Evolutionary conservation across 2,888 invertebrate species (phyloP).

Genomic region (Ferdinandea cuprea): DNA sequence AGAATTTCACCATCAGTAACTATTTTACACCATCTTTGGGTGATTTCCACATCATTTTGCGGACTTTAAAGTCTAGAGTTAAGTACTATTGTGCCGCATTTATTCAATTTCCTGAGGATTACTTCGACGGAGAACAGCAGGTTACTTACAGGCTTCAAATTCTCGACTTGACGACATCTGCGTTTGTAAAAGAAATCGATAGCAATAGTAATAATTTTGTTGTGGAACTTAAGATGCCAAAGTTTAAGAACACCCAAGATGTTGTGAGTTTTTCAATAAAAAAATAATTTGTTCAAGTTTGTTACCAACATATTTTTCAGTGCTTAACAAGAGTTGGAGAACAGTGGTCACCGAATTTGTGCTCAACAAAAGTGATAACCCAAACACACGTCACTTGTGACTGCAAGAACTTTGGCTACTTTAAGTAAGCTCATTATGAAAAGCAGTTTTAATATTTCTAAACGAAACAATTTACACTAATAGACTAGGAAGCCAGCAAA

Average conservation of each 20-base stretch:
- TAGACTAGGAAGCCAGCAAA: conserved; percentile 41
- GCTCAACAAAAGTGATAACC: conserved; percentile 43
- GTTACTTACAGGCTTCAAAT: conserved; percentile 45
- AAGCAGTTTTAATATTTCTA: not conserved
- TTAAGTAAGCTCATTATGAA: conserved; percentile 33
- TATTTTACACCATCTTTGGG: conserved; percentile 40
- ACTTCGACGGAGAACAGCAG: conserved; percentile 50
- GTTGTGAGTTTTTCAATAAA: conserved; percentile 24
- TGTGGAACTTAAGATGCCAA: conserved; percentile 44
- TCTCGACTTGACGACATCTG: conserved; percentile 42
- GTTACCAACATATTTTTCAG: conserved; percentile 2
- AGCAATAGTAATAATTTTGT: conserved; percentile 23
- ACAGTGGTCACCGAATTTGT: conserved; percentile 54
- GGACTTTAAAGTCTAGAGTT: conserved; percentile 45
- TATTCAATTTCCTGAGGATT: conserved; percentile 69
- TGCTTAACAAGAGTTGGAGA: conserved; percentile 55
- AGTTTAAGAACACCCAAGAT: conserved; percentile 19
- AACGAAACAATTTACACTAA: not conserved
- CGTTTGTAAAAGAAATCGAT: conserved; percentile 41
- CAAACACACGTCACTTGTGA: conserved; percentile 34
- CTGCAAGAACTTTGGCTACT: conserved; percentile 54
- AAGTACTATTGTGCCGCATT: conserved; percentile 67
- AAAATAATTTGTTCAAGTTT: not conserved
- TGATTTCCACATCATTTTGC: conserved; percentile 43
- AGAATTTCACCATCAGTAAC: conserved; percentile 58